phyloP scores from a whole-genome alignment of 2,888 invertebrate genomes.

The Keiferia lycopersicella region DNA sequence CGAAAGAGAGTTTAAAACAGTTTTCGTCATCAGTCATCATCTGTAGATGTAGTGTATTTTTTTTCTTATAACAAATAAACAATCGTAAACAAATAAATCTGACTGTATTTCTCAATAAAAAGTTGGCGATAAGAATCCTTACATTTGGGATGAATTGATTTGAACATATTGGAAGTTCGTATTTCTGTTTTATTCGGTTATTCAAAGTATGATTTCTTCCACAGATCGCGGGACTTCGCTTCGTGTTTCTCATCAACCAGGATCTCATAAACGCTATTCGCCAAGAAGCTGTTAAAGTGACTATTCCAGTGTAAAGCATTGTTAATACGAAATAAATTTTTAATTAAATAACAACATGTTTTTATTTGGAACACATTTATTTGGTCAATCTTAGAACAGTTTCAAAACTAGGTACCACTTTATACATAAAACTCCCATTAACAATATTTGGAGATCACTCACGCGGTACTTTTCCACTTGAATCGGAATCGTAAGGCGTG shows the following conservation, averaged over 20 bases:
- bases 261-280: slow-evolving; percentile 94
- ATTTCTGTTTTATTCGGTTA: neutral
- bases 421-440: slow-evolving; percentile 61
- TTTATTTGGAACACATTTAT: slow-evolving; percentile 80
- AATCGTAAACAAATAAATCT: no score
- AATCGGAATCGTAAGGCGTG: slow-evolving; percentile 43
- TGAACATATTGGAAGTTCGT: no score
- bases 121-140: no score
- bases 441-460: slow-evolving; percentile 43
- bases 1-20: no score
- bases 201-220: neutral
- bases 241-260: slow-evolving; percentile 96
- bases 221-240: slow-evolving; percentile 93
- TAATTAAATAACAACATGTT: slow-evolving; percentile 43
- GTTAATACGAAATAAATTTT: slow-evolving; percentile 27
- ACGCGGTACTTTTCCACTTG: slow-evolving; percentile 13
- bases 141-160: no score
- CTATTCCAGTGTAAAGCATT: slow-evolving; percentile 68
- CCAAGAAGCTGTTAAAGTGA: slow-evolving; percentile 92
- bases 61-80: no score
- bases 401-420: slow-evolving; percentile 73
- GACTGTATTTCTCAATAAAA: no score
- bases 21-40: no score
- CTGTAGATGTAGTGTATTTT: no score
- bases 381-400: slow-evolving; percentile 77